Evolutionary conservation across 2,888 invertebrate species (phyloP).

Genomic region (Spodoptera littoralis): DNA sequence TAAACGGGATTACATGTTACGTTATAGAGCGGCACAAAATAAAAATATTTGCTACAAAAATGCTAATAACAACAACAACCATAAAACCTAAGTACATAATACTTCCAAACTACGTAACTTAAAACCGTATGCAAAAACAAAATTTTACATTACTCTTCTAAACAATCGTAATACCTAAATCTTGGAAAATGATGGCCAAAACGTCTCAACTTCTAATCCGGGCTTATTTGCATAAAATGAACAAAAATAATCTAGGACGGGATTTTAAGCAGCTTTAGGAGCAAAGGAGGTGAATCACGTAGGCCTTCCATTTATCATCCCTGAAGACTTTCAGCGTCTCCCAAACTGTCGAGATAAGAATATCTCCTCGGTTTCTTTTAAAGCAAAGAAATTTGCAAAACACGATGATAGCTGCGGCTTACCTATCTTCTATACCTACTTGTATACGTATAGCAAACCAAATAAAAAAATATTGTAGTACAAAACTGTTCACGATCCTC

Average conservation of each 20-base stretch:
- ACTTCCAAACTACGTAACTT: too few species aligned
- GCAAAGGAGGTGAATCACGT: slow-evolving; percentile 70
- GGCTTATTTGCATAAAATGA: slow-evolving; percentile 20
- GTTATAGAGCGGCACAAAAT: too few species aligned
- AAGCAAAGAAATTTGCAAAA: slow-evolving; percentile 45
- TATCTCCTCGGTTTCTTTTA: slow-evolving; percentile 52
- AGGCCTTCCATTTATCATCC: slow-evolving; percentile 72
- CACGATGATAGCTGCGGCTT: slow-evolving; percentile 25
- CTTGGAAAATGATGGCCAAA: background rate
- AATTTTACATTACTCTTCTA: too few species aligned
- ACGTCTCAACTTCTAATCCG: background rate
- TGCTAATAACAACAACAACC: too few species aligned
- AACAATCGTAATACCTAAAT: too few species aligned
- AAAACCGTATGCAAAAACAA: background rate
- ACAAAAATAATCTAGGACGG: slow-evolving; percentile 29
- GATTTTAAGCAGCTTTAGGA: slow-evolving; percentile 47
- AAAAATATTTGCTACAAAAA: too few species aligned
- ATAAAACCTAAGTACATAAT: too few species aligned
- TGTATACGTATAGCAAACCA: background rate
- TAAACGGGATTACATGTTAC: too few species aligned
- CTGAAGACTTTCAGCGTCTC: slow-evolving; percentile 64
- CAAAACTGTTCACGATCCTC: too few species aligned
- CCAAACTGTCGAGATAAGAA: slow-evolving; percentile 67
- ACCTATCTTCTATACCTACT: slow-evolving; percentile 9
- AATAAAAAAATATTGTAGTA: too few species aligned